Evolutionary conservation across 1,140 invertebrate genomes (phyloP).

Genomic region (Mamestra configurata): DNA sequence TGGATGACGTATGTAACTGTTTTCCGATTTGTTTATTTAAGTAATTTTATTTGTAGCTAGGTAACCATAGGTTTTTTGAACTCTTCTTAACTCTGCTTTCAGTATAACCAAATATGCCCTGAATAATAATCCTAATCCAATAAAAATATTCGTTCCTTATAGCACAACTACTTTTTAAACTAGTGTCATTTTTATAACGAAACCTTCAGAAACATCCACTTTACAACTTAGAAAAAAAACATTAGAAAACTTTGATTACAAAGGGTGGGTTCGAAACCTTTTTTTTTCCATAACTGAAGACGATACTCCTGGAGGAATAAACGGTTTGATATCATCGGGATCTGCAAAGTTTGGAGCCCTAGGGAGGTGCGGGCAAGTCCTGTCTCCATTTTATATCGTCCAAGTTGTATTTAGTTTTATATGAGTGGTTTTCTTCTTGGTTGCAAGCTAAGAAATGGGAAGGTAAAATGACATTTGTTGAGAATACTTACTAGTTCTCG

Average conservation of each 20-base stretch:
- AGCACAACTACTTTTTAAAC: neutral
- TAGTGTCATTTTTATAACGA: neutral
- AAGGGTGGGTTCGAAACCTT: conserved; percentile 15
- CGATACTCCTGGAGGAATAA: conserved; percentile 40
- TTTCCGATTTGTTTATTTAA: too few species aligned
- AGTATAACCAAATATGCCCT: too few species aligned
- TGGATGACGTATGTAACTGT: too few species aligned
- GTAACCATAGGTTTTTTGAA: too few species aligned
- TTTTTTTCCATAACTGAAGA: conserved; percentile 38
- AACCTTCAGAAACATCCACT: conserved; percentile 25
- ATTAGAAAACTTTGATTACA: conserved; percentile 48
- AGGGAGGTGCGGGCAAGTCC: conserved; percentile 16
- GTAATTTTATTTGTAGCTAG: too few species aligned
- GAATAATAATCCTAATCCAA: too few species aligned
- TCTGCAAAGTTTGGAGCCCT: conserved; percentile 25
- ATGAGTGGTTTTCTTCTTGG: conserved; percentile 3
- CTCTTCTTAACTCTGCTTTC: too few species aligned
- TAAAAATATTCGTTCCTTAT: too few species aligned
- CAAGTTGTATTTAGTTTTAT: conserved; percentile 25
- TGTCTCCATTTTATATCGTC: conserved; percentile 18
- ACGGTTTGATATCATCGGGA: conserved; percentile 39
- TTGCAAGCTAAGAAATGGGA: neutral
- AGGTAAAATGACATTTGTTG: neutral
- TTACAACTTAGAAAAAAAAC: conserved; percentile 26
- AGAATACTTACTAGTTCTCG: too few species aligned